Evolutionary conservation across 1,140 invertebrate species (phyloP), one percentile per base, ranked within the genome.

Genomic region (Metopolophium dirhodum): DNA sequence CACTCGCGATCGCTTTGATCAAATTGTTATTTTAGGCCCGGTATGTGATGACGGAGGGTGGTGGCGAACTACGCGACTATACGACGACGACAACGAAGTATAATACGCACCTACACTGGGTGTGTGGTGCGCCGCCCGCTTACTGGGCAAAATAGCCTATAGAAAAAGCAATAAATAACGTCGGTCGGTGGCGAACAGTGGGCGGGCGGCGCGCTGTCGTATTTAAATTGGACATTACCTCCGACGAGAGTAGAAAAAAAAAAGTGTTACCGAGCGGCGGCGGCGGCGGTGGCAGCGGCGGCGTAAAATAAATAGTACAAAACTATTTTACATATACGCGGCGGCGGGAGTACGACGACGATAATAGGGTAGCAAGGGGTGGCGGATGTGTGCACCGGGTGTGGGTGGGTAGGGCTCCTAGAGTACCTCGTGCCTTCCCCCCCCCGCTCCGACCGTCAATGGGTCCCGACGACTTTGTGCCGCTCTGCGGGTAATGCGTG

Each of bases 201-300:
- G 23, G 41, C 37, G 90, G 26, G 20, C 30, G 45, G 77, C 49
- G 2, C 11, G 47, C 82, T 93, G 91, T 93, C 91, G 91, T 93
- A 93, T 93, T 93, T 93, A 93, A 93, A 93, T 93, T 93, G 91
- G 91, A 93, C 91, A 93, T 93, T 93, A 93, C 91, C 91, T 93
- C 82, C 47, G 90, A 45, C 30, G 45, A 83, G 68, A 41, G 89
- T 30, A 51, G 77, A 47, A 41, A 41, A 85, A 85, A 92, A 86
- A 57, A 54, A 85, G 47, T 85, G 91, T 92, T 92, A 54, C 47
- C 26, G 68, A 90, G 4, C 37, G 9, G 7, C n/a, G 47, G 86
- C 37, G 37, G 37, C 37, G 37, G 37, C 35, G 49, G 35, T 9
- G 14, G 45, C n/a, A 68, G 35, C 22, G 2, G 45, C 45, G 68